Conservation (phyloP, 37 sponge, comb jelly and placozoan genomes). For the Chondrilla cf. caribensis region DNA sequence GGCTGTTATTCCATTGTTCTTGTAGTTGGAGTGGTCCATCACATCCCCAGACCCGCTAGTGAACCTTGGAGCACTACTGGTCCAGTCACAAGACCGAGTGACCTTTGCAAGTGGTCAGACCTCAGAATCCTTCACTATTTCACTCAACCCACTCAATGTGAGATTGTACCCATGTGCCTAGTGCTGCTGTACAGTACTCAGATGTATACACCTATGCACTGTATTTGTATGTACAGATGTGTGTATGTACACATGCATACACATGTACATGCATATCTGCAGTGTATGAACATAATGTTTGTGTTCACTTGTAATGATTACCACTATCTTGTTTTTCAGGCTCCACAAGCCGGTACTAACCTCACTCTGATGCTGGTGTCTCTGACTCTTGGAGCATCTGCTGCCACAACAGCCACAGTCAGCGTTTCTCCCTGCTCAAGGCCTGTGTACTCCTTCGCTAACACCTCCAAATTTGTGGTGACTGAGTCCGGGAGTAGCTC, state of each 20-base stretch:
- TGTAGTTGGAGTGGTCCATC: constrained; percentile 18
- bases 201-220: no score
- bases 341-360: background rate
- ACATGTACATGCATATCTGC: no score
- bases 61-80: background rate
- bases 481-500: background rate
- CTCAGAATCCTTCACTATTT: constrained; percentile 14
- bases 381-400: background rate
- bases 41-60: background rate
- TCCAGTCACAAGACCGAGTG: no score
- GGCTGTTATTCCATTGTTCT: background rate
- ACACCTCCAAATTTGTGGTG: constrained; percentile 9
- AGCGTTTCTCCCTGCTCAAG: background rate
- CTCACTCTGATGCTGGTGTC: constrained; percentile 2
- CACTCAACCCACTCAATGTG: constrained; percentile 27
- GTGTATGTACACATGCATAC: no score
- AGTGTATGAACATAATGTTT: no score
- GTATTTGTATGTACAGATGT: no score
- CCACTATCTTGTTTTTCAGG: background rate
- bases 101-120: constrained; percentile 35
- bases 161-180: background rate
- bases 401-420: background rate
- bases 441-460: constrained; percentile 6
- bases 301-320: no score
- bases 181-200: no score